phyloP scores from a whole-genome alignment of 2,888 invertebrate genomes.

The Amiota mariae region DNA sequence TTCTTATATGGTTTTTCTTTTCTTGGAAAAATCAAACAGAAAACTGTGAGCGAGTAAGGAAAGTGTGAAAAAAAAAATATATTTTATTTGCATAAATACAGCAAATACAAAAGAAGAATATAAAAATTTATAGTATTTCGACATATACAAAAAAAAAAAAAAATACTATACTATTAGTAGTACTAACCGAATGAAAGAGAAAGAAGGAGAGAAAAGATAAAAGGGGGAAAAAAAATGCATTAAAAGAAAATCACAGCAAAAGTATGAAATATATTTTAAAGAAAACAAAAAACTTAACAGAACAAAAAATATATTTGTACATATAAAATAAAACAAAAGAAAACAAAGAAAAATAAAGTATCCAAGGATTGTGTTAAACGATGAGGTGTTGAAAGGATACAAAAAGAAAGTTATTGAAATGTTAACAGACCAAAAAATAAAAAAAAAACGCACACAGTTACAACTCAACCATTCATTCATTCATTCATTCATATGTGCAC shows the following conservation, averaged over 20 bases:
- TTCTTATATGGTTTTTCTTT: neutral
- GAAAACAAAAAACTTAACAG: neutral
- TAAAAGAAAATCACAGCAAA: constrained; percentile 15
- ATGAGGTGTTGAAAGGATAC: too few species aligned
- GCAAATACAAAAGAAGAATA: constrained; percentile 6
- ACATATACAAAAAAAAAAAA: neutral
- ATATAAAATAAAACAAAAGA: too few species aligned
- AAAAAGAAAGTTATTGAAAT: constrained; percentile 27
- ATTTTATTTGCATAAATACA: constrained; percentile 11
- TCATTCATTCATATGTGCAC: neutral
- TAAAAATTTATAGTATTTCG: neutral
- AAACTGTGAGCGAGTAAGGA: neutral
- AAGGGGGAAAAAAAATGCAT: constrained; percentile 7
- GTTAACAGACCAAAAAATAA: constrained; percentile 24
- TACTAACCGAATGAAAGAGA: neutral
- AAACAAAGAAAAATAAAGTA: neutral
- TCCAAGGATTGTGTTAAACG: too few species aligned
- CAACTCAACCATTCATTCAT: neutral
- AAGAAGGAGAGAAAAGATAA: neutral
- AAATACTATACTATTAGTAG: neutral
- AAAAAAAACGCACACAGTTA: neutral
- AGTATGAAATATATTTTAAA: neutral
- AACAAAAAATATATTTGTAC: too few species aligned
- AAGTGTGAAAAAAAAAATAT: neutral
- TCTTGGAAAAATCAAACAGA: neutral